Evolutionary conservation across 1,140 invertebrate species (phyloP), one percentile per base, ranked within the genome.

Genomic region (Drosophila orosa): DNA sequence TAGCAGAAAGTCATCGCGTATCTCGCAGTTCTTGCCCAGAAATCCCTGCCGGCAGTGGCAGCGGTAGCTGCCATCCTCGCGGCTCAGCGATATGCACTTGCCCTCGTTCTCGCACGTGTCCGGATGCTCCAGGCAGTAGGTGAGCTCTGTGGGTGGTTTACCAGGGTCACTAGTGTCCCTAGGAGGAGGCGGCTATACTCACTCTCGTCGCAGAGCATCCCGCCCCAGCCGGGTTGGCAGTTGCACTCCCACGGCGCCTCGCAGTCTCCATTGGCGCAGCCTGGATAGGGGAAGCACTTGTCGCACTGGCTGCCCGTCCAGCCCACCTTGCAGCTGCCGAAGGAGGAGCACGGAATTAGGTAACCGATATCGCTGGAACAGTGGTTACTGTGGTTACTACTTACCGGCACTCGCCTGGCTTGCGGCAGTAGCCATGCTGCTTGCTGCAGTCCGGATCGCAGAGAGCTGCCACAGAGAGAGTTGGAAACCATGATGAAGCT

Each of bases 191-290:
- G 45, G n/a, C 7, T 15, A 15, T 31, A 79, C 77, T 81, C 47
- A 92, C 95, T 96, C 95, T 97, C 96, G 90, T 97, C 96, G 92
- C 97, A 98, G 0, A 98, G 94, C 93, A 97, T 96, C 52, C 96
- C 97, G 19, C 96, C 96, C 96, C 96, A 98, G 47, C 97, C 97
- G 1, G 95, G 94, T 71, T 95, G 93, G 91, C 97, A 98, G 80
- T 95, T 95, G 90, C 97, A 98, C 87, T 97, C 96, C 96, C 96
- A 98, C n/a, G 97, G 96, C 27, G 95, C 93, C 82, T 95, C 95
- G 90, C 97, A 98, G 39, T 94, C 93, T 15, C 97, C 97, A 91
- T 98, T 95, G 35, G 95, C 95, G 85, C 97, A 98, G 44, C 96
- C 97, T 0, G 97, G 97, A 92, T 98, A 98, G 0, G 95, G 93